Percentiles rank a stretch among this genome's conserved stretches.
These are phyloP conservation scores for Ladona fulva DNA, from an alignment of 1,140 invertebrate species.

Conservation along the genomic window DNA sequence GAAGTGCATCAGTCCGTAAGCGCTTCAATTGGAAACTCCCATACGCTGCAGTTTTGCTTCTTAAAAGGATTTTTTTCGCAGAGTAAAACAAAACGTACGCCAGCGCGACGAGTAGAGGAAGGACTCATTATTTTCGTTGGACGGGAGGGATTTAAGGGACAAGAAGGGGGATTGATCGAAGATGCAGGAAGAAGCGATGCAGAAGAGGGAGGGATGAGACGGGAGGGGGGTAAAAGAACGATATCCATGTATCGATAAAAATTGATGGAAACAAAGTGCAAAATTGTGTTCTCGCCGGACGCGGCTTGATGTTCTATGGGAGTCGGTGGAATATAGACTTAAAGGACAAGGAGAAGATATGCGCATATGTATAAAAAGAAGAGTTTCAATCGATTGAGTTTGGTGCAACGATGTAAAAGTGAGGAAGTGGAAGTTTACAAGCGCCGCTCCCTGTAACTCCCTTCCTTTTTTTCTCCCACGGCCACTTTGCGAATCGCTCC, in stretches of 20 bases:
- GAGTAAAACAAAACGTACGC: no score
- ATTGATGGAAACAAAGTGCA: conserved; percentile 5
- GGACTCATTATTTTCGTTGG: no score
- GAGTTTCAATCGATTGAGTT: not conserved
- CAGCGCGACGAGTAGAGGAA: no score
- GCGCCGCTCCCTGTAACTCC: not conserved
- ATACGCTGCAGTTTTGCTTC: no score
- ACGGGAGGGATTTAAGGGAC: not conserved
- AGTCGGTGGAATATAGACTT: not conserved
- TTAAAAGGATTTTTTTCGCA: no score
- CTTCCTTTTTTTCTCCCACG: not conserved
- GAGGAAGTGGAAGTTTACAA: not conserved
- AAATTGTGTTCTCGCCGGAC: conserved; percentile 7
- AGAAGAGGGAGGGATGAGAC: not conserved
- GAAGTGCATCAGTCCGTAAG: no score
- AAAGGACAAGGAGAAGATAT: not conserved
- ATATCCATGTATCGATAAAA: not conserved
- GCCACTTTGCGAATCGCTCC: not conserved
- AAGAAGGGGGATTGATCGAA: not conserved
- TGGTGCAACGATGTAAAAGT: not conserved
- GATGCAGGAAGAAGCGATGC: not conserved
- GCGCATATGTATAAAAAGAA: conserved; percentile 2
- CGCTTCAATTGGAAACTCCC: no score
- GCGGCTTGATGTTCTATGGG: not conserved
- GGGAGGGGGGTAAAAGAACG: not conserved